A percentile compares a stretch with the other conserved stretches of the same genome.
phyloP scores from a whole-genome alignment of 2,888 invertebrate species.

The Isotomurus palustris region DNA sequence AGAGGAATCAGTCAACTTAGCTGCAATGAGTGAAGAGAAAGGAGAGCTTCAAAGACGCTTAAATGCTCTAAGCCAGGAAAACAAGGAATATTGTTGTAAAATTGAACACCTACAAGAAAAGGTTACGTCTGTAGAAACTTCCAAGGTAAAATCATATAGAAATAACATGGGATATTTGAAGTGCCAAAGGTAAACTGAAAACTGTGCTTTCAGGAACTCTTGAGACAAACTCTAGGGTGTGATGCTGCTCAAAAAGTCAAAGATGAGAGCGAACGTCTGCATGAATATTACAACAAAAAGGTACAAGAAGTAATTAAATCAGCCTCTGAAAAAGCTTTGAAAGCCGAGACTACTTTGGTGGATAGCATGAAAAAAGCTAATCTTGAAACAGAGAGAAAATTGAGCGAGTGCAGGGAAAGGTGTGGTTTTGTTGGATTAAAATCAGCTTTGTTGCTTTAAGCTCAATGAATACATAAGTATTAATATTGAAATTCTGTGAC shows the following conservation, averaged over 20 bases:
- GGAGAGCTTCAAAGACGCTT: not conserved
- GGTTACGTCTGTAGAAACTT: too few relatives aligned
- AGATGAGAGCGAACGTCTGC: conserved; percentile 37
- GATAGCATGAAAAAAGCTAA: conserved; percentile 33
- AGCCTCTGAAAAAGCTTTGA: conserved; percentile 32
- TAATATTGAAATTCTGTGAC: conserved; percentile 5
- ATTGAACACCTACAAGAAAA: too few relatives aligned
- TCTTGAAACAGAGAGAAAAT: conserved; percentile 27
- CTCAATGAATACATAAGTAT: not conserved
- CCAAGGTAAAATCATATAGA: not conserved
- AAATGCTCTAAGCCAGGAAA: too few relatives aligned
- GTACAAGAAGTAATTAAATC: conserved; percentile 35
- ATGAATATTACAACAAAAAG: conserved; percentile 39
- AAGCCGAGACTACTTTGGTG: conserved; percentile 28
- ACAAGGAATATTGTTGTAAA: too few relatives aligned
- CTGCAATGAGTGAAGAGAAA: not conserved
- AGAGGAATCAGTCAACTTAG: conserved; percentile 13
- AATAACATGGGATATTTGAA: conserved; percentile 7
- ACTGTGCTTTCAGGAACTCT: conserved; percentile 4
- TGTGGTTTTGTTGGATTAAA: conserved; percentile 1
- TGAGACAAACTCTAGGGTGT: conserved; percentile 18
- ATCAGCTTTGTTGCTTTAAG: not conserved
- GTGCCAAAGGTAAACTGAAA: too few relatives aligned
- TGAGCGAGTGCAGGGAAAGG: conserved; percentile 34
- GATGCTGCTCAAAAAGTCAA: conserved; percentile 25